Evolutionary conservation across 2,888 invertebrate species (phyloP), one percentile per base, ranked within the genome.

Genomic region (Stictocephala bisonia): DNA sequence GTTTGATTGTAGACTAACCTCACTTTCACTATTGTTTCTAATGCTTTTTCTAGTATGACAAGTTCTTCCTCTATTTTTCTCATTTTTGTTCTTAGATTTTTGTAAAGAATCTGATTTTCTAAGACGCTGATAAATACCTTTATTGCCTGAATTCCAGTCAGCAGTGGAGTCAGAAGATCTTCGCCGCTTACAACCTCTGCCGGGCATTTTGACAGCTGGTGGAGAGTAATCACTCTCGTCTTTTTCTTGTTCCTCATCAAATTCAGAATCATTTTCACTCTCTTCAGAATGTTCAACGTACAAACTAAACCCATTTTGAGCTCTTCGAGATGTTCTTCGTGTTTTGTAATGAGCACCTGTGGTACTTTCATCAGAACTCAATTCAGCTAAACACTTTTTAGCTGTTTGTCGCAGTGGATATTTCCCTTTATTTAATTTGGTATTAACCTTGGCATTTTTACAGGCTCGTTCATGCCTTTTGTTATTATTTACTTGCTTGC

Each of bases 1-100:
- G 1, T 31, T 41, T 7, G 41, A 41, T 1, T 24, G 35, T 1
- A 83, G 83, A 1, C 35, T 40, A n/a, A 20, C 31, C 22, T 66
- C 73, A 35, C 72, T 64, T 24, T 71, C 67, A 53, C 70, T 74
- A 11, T 60, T 60, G 7, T 18, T 68, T 22, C 35, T 60, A 11
- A 44, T 31, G 13, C 60, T 58, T 44, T 56, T 18, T 18, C 60
- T 70, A 24, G 44, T 31, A 15, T 64, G 15, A 11, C 22, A 26
- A 27, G 26, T 69, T 35, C 64, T 41, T 22, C 64, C 48, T 35
- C 51, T 56, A 0, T 50, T 26, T 11, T 51, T 22, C 2, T 31
- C 13, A 24, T 70, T 51, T 15, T 35, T 56, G 3, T 27, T 50
- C 31, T 29, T 53, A 9, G 44, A 22, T 24, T 22, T 44, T 11